Percentiles rank a stretch among this genome's conserved stretches.
phyloP scores from a whole-genome alignment of 2,797 vertebrate species.

The Anomalospiza imberbis region DNA sequence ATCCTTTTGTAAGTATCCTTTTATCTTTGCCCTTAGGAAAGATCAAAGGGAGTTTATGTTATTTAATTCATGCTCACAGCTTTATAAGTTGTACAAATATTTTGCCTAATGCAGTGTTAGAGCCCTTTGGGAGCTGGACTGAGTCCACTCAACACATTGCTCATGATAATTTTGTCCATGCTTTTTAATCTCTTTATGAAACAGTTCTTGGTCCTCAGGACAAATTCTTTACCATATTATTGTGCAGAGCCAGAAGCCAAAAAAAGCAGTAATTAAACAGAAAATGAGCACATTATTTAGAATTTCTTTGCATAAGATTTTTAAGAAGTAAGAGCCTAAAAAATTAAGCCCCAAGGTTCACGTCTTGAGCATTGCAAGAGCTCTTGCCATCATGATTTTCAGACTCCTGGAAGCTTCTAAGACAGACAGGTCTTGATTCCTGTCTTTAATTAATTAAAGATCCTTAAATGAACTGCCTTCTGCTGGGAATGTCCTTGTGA shows the following conservation, averaged over 20 bases:
- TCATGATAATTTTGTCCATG: background rate
- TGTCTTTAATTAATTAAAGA: background rate
- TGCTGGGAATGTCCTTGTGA: background rate
- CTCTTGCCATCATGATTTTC: background rate
- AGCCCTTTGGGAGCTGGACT: background rate
- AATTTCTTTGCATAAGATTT: background rate
- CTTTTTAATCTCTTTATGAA: background rate
- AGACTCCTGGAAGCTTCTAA: background rate
- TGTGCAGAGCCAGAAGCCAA: background rate
- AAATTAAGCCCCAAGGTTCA: background rate
- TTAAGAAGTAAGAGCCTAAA: background rate
- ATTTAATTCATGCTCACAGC: background rate
- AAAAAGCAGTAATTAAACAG: background rate
- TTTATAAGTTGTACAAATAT: conserved; percentile 27
- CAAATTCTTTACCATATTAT: background rate
- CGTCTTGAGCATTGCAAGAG: background rate
- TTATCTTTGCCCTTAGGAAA: background rate
- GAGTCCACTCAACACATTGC: background rate
- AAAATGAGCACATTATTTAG: background rate
- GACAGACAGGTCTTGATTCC: background rate
- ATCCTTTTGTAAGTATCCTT: background rate
- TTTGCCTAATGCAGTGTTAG: conserved; percentile 18
- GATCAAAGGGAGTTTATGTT: background rate
- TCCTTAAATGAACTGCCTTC: background rate
- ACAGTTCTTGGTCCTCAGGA: background rate